Percentiles rank a stretch among this genome's conserved stretches.
phyloP scores from a whole-genome alignment of 2,888 invertebrate genomes.

The Parnassius orleans region DNA sequence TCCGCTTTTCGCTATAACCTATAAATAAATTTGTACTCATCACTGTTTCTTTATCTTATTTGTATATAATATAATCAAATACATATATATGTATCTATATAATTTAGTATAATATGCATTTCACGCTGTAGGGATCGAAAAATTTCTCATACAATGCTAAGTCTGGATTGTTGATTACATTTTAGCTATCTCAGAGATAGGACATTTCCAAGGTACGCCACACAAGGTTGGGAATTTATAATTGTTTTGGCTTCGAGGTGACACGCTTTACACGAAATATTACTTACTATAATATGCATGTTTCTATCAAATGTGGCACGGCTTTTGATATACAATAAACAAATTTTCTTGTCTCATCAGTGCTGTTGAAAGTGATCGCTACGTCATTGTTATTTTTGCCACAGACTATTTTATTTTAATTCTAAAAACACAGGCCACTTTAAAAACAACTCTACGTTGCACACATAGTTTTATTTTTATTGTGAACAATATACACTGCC shows the following conservation, averaged over 20 bases:
- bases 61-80: constrained; percentile 14
- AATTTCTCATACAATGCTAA: constrained; percentile 20
- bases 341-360: constrained; percentile 23
- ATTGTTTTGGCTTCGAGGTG: constrained; percentile 69
- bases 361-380: constrained; percentile 19
- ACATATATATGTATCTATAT: constrained; percentile 25
- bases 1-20: constrained; percentile 33
- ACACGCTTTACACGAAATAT: constrained; percentile 61
- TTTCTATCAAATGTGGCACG: constrained; percentile 58
- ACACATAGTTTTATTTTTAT: constrained; percentile 27
- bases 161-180: constrained; percentile 60
- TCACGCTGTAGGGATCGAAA: background rate
- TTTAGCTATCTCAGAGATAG: constrained; percentile 94
- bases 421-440: constrained; percentile 6
- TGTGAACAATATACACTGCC: constrained; percentile 24
- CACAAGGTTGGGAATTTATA: constrained; percentile 53
- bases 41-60: background rate
- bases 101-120: background rate
- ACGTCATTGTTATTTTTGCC: constrained; percentile 7
- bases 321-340: constrained; percentile 45
- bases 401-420: constrained; percentile 11
- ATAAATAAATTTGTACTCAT: constrained; percentile 33
- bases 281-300: constrained; percentile 55
- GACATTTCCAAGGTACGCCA: constrained; percentile 94
- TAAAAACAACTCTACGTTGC: constrained; percentile 9